Conservation (phyloP, 2,888 invertebrate genomes). For the Crematogaster levior region DNA sequence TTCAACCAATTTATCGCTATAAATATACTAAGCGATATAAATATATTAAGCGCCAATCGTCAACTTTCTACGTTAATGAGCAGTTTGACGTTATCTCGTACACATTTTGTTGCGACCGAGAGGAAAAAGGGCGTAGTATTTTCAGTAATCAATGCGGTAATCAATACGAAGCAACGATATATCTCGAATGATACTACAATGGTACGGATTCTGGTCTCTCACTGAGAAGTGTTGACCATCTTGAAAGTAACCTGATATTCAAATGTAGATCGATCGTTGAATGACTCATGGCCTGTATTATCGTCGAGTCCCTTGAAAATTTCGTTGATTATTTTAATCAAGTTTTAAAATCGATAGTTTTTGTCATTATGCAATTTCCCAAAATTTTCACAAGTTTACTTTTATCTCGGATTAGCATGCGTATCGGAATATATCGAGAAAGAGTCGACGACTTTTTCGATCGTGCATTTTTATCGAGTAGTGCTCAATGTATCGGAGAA, state of each 20-base stretch:
- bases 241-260: constrained; percentile 71
- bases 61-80: background rate
- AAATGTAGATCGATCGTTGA: constrained; percentile 49
- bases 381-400: constrained; percentile 21
- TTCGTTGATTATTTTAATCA: constrained; percentile 47
- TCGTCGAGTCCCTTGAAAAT: constrained; percentile 60
- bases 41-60: background rate
- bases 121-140: background rate
- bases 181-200: background rate
- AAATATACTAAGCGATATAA: background rate
- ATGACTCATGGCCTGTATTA: constrained; percentile 42
- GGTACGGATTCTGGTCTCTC: background rate
- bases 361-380: constrained; percentile 18
- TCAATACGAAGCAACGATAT: constrained; percentile 4
- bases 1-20: background rate
- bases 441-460: constrained; percentile 15
- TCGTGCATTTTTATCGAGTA: constrained; percentile 38
- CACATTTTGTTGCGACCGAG: background rate
- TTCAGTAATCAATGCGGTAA: background rate
- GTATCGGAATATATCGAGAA: constrained; percentile 20
- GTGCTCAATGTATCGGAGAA: constrained; percentile 6
- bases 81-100: background rate
- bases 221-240: constrained; percentile 61
- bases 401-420: constrained; percentile 16
- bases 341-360: constrained; percentile 37